phyloP scores from a whole-genome alignment of 2,888 invertebrate genomes.

The Caenorhabditis panamensis region DNA sequence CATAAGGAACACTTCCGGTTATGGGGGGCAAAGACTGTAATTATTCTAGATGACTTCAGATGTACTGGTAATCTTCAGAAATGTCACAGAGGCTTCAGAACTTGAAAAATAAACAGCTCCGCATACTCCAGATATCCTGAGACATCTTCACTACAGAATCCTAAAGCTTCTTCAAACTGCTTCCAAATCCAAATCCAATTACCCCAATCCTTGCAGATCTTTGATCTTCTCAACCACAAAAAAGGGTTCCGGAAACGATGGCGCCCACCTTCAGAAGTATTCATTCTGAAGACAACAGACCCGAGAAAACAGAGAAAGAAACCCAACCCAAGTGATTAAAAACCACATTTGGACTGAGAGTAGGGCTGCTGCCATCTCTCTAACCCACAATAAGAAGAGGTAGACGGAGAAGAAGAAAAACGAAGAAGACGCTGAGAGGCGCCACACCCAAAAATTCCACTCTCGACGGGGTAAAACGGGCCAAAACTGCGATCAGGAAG shows the following conservation, averaged over 20 bases:
- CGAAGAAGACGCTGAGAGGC: neutral
- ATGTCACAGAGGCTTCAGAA: no score
- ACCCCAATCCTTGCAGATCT: neutral
- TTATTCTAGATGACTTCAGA: no score
- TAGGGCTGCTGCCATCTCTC: neutral
- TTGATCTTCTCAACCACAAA: neutral
- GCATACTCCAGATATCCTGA: no score
- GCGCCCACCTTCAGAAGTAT: neutral
- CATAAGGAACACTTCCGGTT: neutral
- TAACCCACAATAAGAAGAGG: conserved; percentile 8
- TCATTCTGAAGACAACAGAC: neutral
- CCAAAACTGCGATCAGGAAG: neutral
- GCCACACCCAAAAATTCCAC: conserved; percentile 48
- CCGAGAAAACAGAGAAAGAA: neutral
- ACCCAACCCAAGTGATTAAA: conserved; percentile 33
- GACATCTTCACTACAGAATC: no score
- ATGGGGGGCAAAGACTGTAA: no score
- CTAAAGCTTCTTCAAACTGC: no score
- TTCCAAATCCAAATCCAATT: no score
- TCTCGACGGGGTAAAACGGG: neutral
- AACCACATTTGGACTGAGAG: conserved; percentile 11
- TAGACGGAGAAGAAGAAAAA: conserved; percentile 11
- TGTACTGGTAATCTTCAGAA: no score
- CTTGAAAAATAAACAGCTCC: no score
- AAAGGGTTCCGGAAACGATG: conserved; percentile 6